A percentile compares a stretch with the other conserved stretches of the same genome.
Evolutionary conservation across 2,113 vertebrate genomes (phyloP).

Genomic region (Nycticebus coucang): DNA sequence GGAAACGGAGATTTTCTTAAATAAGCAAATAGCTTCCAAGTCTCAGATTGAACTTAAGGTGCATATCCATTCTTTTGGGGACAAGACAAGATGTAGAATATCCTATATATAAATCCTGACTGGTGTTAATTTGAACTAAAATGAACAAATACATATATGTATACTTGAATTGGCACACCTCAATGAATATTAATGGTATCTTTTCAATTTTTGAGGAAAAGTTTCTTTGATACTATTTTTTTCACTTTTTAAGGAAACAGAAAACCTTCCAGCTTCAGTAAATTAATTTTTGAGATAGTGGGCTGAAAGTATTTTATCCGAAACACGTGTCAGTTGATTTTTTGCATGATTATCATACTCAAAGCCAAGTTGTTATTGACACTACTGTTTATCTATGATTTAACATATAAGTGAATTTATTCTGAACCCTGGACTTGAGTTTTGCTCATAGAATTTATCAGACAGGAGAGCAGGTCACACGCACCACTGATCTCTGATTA

Average conservation of each 20-base stretch:
- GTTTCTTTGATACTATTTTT: background rate
- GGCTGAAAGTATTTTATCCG: background rate
- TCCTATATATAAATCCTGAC: background rate
- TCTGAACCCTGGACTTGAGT: background rate
- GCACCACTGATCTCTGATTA: background rate
- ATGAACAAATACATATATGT: background rate
- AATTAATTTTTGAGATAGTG: background rate
- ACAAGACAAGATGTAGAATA: background rate
- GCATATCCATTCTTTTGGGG: background rate
- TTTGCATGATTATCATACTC: background rate
- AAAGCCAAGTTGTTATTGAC: background rate
- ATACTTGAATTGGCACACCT: background rate
- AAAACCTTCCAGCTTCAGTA: background rate
- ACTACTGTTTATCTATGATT: background rate
- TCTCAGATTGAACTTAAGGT: conserved; percentile 18
- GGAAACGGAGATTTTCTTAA: background rate
- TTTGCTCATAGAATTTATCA: background rate
- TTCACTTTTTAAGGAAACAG: background rate
- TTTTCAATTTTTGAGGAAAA: background rate
- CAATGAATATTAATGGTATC: background rate
- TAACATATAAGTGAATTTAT: background rate
- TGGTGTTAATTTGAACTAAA: background rate
- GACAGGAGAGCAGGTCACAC: background rate
- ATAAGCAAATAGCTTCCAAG: background rate
- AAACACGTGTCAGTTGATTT: background rate